phyloP scores from a whole-genome alignment of 2,888 invertebrate species.

The Amorpha juglandis region DNA sequence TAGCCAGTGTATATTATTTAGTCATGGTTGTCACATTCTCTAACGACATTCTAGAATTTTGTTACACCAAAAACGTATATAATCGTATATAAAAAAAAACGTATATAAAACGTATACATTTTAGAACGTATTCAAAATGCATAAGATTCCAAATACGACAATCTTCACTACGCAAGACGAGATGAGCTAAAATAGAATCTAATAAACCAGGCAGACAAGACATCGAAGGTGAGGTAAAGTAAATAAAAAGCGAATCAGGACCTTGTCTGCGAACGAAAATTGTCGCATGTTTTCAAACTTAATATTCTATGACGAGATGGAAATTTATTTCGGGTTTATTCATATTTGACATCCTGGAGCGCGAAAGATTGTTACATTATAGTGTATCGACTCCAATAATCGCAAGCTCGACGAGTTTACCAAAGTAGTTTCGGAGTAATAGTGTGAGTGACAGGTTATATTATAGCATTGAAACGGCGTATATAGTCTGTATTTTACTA shows the following conservation, averaged over 20 bases:
- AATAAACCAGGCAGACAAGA: conserved; percentile 6
- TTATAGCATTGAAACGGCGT: neutral
- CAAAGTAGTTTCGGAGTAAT: conserved; percentile 46
- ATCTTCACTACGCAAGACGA: neutral
- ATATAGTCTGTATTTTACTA: conserved; percentile 1
- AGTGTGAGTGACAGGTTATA: conserved; percentile 41
- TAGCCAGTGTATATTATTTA: too few relatives aligned
- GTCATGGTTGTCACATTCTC: too few relatives aligned
- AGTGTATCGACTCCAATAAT: conserved; percentile 69
- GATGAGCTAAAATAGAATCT: neutral
- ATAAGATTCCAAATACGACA: neutral
- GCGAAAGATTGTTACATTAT: conserved; percentile 54
- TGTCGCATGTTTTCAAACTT: conserved; percentile 37
- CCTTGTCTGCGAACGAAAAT: conserved; percentile 31
- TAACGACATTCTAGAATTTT: too few relatives aligned
- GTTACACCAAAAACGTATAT: too few relatives aligned
- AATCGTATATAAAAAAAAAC: too few relatives aligned
- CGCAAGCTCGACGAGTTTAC: conserved; percentile 45
- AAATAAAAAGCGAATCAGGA: conserved; percentile 22
- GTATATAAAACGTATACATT: too few relatives aligned
- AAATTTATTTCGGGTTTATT: conserved; percentile 67
- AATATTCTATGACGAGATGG: conserved; percentile 59
- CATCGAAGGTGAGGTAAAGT: conserved; percentile 3
- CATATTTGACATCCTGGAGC: conserved; percentile 59
- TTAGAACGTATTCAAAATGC: neutral